Evolutionary conservation across 2,797 vertebrate species (phyloP).

Genomic region (Epinephelus coioides): DNA sequence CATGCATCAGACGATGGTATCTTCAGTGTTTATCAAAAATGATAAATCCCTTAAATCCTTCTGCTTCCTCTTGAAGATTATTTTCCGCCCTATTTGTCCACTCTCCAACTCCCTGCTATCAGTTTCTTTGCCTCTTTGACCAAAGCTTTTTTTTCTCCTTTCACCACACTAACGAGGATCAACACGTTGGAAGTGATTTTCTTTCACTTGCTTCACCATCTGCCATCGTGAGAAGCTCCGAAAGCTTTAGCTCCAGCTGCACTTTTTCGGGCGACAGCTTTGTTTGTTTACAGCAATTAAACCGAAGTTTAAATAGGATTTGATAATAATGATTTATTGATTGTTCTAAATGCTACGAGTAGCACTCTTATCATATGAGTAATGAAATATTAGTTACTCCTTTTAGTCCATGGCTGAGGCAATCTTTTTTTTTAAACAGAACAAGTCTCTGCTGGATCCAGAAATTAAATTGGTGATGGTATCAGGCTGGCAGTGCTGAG

Average conservation of each 20-base stretch:
- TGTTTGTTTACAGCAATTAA: slow-evolving; percentile 62
- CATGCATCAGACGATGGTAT: neutral
- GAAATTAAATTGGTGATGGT: slow-evolving; percentile 27
- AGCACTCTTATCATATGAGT: neutral
- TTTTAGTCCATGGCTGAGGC: neutral
- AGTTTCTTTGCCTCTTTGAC: slow-evolving; percentile 34
- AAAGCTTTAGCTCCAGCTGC: slow-evolving; percentile 72
- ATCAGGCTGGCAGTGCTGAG: slow-evolving; percentile 25
- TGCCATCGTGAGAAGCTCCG: slow-evolving; percentile 59
- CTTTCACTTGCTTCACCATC: slow-evolving; percentile 69
- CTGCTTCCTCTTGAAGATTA: neutral
- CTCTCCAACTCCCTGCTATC: slow-evolving; percentile 1
- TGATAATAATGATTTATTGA: slow-evolving; percentile 7
- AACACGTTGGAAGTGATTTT: slow-evolving; percentile 54
- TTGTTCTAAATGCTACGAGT: slow-evolving; percentile 1
- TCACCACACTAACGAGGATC: slow-evolving; percentile 31
- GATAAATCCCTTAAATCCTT: neutral
- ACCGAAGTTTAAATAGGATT: slow-evolving; percentile 38
- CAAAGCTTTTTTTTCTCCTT: slow-evolving; percentile 15
- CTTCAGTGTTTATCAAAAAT: neutral
- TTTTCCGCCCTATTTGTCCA: neutral
- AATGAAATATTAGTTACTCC: slow-evolving; percentile 13
- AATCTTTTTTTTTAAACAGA: slow-evolving; percentile 8
- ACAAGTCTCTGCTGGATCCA: neutral
- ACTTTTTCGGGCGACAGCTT: slow-evolving; percentile 18